phyloP scores from a whole-genome alignment of 2,888 invertebrate genomes.

The Ennomos quercinarius region DNA sequence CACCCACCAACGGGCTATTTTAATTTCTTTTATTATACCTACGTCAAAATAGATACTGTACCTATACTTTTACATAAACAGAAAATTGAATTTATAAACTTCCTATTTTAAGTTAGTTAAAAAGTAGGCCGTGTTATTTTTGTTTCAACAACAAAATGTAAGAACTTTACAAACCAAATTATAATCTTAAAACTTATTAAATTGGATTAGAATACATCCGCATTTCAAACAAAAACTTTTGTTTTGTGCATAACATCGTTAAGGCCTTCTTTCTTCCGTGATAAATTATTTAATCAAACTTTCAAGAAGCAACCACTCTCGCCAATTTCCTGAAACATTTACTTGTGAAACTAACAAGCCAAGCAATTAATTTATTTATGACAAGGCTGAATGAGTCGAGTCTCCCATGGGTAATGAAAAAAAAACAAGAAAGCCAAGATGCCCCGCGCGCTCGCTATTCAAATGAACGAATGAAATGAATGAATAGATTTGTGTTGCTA shows the following conservation, averaged over 20 bases:
- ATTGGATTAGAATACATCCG: constrained; percentile 8
- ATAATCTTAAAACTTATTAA: constrained; percentile 1
- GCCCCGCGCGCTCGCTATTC: constrained; percentile 10
- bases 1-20: too few relatives aligned
- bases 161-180: background rate
- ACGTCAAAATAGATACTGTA: too few relatives aligned
- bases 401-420: constrained; percentile 12
- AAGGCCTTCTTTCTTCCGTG: constrained; percentile 3
- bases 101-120: too few relatives aligned
- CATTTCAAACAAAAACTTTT: constrained; percentile 5
- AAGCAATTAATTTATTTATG: constrained; percentile 33
- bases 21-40: too few relatives aligned
- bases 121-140: too few relatives aligned
- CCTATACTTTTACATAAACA: too few relatives aligned
- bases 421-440: constrained; percentile 24
- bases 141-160: too few relatives aligned
- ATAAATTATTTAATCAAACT: constrained; percentile 13
- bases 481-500: constrained; percentile 36
- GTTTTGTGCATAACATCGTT: background rate
- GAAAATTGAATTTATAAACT: too few relatives aligned
- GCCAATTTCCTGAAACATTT: constrained; percentile 35
- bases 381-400: constrained; percentile 11
- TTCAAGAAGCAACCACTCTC: background rate
- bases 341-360: constrained; percentile 26
- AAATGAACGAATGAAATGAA: constrained; percentile 26